Conservation (phyloP, 2,113 vertebrate genomes). For the Gallinago paraguaiae region DNA sequence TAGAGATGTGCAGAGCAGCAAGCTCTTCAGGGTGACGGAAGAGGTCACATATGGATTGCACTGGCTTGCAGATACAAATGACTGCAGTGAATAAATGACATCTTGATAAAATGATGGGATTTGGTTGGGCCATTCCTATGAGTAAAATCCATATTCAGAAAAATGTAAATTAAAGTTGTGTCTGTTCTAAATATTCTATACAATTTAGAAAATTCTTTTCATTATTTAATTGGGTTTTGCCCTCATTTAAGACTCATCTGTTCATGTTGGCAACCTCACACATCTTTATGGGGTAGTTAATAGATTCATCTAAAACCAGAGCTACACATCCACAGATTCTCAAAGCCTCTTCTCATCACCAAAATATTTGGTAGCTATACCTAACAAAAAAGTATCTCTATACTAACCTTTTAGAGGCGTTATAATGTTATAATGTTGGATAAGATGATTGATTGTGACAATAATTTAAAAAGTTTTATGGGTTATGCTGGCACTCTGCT, state of each 20-base stretch:
- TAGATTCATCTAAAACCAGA: neutral
- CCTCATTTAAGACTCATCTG: neutral
- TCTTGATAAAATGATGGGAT: neutral
- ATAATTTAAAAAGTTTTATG: neutral
- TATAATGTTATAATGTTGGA: neutral
- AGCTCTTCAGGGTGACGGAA: neutral
- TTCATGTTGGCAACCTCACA: neutral
- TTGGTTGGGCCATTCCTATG: neutral
- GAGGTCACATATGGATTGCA: neutral
- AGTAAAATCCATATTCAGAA: neutral
- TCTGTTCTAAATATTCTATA: neutral
- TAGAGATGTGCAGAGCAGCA: neutral
- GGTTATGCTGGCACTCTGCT: neutral
- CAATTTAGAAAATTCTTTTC: neutral
- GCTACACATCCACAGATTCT: neutral
- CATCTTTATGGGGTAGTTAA: neutral
- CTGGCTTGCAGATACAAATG: neutral
- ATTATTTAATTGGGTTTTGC: neutral
- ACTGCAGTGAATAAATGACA: neutral
- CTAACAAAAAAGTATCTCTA: neutral
- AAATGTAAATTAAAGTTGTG: neutral
- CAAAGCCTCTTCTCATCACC: neutral
- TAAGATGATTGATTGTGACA: neutral
- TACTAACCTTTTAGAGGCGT: neutral
- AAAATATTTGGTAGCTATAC: neutral